A percentile compares a stretch with the other conserved stretches of the same genome.
These are phyloP conservation scores for Acanthis flammea DNA, from an alignment of 2,797 vertebrate species.

Conservation along the genomic window DNA sequence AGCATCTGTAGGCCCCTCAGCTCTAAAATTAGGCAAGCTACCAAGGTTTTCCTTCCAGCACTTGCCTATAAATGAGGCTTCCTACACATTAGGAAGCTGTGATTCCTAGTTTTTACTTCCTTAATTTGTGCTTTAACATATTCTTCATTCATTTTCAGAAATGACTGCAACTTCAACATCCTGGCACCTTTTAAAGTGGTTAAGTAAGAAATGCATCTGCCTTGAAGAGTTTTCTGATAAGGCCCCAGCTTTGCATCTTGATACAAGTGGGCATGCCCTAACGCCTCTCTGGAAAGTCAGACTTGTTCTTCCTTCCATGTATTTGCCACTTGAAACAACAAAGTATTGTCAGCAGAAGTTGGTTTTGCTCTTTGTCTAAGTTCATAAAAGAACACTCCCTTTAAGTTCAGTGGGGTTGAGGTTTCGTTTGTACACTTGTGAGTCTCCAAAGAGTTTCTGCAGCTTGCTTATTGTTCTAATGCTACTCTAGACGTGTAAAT, in stretches of 20 bases:
- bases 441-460: not conserved
- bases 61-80: not conserved
- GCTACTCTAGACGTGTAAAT: not conserved
- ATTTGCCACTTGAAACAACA: not conserved
- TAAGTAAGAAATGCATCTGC: not conserved
- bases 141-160: not conserved
- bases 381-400: not conserved
- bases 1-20: not conserved
- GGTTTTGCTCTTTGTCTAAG: not conserved
- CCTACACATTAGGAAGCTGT: not conserved
- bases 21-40: slow-evolving; percentile 23
- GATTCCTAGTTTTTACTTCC: not conserved
- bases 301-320: not conserved
- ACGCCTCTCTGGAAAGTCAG: not conserved
- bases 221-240: slow-evolving; percentile 17
- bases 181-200: not conserved
- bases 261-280: not conserved
- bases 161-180: not conserved
- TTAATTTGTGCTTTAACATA: not conserved
- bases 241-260: not conserved
- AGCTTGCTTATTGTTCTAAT: not conserved
- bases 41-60: not conserved
- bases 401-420: not conserved
- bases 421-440: not conserved
- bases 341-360: not conserved